Evolutionary conservation across 2,888 invertebrate genomes (phyloP), one percentile per base, ranked within the genome.

Genomic region (Choristoneura rosaceana): DNA sequence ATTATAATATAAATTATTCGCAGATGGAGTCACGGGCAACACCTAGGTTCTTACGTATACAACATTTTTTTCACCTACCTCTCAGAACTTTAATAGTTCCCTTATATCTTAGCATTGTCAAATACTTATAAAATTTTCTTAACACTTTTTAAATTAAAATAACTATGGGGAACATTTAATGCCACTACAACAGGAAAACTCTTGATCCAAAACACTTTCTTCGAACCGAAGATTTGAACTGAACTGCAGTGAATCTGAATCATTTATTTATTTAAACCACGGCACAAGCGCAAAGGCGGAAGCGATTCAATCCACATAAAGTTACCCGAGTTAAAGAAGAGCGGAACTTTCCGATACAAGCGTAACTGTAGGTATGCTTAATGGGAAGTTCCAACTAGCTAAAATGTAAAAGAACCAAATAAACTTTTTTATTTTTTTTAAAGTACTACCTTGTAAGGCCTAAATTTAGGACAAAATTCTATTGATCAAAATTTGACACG

Each of bases 251-350:
- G 45, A 71, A 71, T 67, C 25, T 9, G 66, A 67, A 63, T 9
- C 67, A 62, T 68, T 71, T 71, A 68, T 71, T 71, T 71, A 67
- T 71, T 71, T 71, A 67, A 67, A 63, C 25, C 38, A 33, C 58
- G 58, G 55, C 47, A 2, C 61, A 47, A 67, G n/a, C 10, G 5
- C 17, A 63, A 0, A 41, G 17, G 62, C 71, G 62, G 4, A 14
- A 50, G 71, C 71, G 67, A 14, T 17, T 38, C 38, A 38, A 38
- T 4, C 7, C 38, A 0, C 4, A 38, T 38, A 38, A 38, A 7
- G 38, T 38, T n/a, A n/a, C n/a, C n/a, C n/a, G n/a, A n/a, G n/a
- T n/a, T n/a, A n/a, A n/a, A n/a, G n/a, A n/a, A n/a, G n/a, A n/a
- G n/a, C n/a, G n/a, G n/a, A n/a, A n/a, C n/a, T n/a, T n/a, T n/a